Percentiles rank a stretch among this genome's conserved stretches.
These are phyloP conservation scores for Apogon hyalosoma DNA, from an alignment of 2,797 vertebrate genomes.

Conservation along the genomic window DNA sequence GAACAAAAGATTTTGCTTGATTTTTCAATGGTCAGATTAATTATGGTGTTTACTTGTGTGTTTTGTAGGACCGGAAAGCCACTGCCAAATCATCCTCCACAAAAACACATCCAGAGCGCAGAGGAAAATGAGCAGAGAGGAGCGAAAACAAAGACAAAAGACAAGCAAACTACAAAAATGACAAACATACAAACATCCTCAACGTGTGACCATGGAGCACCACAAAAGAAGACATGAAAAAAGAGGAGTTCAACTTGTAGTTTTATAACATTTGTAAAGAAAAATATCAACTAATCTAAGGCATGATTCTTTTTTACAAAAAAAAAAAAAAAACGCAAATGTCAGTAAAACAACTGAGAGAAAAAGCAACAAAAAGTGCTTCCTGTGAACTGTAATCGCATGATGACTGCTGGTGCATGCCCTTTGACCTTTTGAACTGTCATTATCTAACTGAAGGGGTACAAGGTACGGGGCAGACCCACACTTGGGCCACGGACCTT, in stretches of 20 bases:
- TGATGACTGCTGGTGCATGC: slow-evolving; percentile 96
- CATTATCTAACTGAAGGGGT: slow-evolving; percentile 84
- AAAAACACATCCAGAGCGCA: slow-evolving; percentile 75
- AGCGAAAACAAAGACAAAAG: slow-evolving; percentile 40
- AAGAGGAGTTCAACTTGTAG: slow-evolving; percentile 81
- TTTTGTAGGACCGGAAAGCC: slow-evolving; percentile 88
- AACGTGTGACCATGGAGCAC: slow-evolving; percentile 58
- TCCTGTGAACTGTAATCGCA: slow-evolving; percentile 95
- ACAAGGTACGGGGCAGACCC: slow-evolving; percentile 65
- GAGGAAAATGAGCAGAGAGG: slow-evolving; percentile 66
- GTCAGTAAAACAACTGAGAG: slow-evolving; percentile 72
- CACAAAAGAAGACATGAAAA: slow-evolving; percentile 51
- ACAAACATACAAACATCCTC: slow-evolving; percentile 68
- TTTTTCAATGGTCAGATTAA: background rate
- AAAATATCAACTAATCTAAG: slow-evolving; percentile 84
- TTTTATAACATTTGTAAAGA: slow-evolving; percentile 89
- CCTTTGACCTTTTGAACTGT: slow-evolving; percentile 88
- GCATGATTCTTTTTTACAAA: slow-evolving; percentile 85
- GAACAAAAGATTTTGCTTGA: background rate
- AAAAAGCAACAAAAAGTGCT: slow-evolving; percentile 88
- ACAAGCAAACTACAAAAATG: slow-evolving; percentile 53
- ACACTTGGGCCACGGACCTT: slow-evolving; percentile 37
- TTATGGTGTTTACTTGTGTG: slow-evolving; percentile 12
- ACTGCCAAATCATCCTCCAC: slow-evolving; percentile 90
- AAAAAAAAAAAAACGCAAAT: slow-evolving; percentile 62